These are phyloP conservation scores for Macrostomum cliftonense DNA, from an alignment of 2,888 invertebrate species.

Conservation along the genomic window DNA sequence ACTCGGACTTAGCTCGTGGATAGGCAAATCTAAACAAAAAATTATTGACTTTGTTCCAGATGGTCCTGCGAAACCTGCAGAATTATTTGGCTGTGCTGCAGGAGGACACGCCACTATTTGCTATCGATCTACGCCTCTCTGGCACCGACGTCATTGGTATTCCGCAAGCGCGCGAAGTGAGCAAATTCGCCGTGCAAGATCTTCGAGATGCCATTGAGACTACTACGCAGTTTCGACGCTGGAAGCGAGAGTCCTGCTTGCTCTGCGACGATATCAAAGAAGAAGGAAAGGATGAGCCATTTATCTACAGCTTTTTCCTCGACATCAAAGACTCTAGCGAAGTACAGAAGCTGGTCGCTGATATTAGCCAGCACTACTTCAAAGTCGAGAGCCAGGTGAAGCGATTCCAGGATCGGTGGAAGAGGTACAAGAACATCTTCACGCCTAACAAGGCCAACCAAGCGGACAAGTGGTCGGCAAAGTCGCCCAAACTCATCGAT, in stretches of 20 bases:
- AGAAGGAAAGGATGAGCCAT: constrained; percentile 45
- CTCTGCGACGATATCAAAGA: constrained; percentile 37
- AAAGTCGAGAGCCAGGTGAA: constrained; percentile 52
- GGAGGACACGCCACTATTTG: constrained; percentile 28
- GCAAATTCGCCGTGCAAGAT: constrained; percentile 10
- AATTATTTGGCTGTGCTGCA: constrained; percentile 47
- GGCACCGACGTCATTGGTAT: constrained; percentile 11
- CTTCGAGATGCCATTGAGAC: constrained; percentile 10
- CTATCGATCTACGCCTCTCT: constrained; percentile 10
- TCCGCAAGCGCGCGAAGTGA: constrained; percentile 8
- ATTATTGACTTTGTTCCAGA: constrained; percentile 17
- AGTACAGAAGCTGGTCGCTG: constrained; percentile 47
- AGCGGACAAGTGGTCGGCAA: constrained; percentile 57
- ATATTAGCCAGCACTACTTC: constrained; percentile 50
- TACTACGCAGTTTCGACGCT: constrained; percentile 49
- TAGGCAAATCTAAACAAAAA: too few species aligned
- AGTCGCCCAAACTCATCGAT: constrained; percentile 46
- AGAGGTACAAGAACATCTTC: constrained; percentile 34
- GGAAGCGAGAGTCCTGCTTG: constrained; percentile 64
- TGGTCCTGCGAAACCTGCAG: constrained; percentile 53
- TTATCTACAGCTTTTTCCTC: constrained; percentile 57
- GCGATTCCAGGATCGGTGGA: constrained; percentile 44
- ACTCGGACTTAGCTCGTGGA: too few species aligned
- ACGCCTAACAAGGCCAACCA: constrained; percentile 32
- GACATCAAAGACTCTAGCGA: constrained; percentile 54